A percentile compares a stretch with the other conserved stretches of the same genome.
Evolutionary conservation across 2,888 invertebrate genomes (phyloP).

Genomic region (Thelaira solivaga): DNA sequence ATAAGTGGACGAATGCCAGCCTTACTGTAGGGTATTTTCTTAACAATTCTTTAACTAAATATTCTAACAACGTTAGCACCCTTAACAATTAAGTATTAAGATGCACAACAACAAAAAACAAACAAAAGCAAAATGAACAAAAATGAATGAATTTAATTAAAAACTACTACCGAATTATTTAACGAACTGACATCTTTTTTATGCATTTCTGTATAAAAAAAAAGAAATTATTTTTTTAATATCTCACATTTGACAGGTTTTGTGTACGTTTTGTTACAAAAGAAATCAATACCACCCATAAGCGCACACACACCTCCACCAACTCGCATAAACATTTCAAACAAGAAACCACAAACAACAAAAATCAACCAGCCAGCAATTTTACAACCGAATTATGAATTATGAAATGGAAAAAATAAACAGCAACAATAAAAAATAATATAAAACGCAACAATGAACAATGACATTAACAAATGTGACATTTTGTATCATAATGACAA

Average conservation of each 20-base stretch:
- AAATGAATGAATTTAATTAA: slow-evolving; percentile 41
- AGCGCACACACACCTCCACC: slow-evolving; percentile 9
- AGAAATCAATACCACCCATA: slow-evolving; percentile 57
- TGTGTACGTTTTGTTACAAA: neutral
- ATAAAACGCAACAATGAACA: slow-evolving; percentile 14
- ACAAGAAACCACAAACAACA: neutral
- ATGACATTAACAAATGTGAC: slow-evolving; percentile 60
- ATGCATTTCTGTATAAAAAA: neutral
- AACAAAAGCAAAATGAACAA: slow-evolving; percentile 12
- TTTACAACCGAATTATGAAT: slow-evolving; percentile 27
- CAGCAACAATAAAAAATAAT: neutral
- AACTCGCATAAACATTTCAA: slow-evolving; percentile 1
- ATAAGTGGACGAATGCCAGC: too few species aligned
- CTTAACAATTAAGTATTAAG: too few species aligned
- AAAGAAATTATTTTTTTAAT: neutral
- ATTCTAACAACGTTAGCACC: slow-evolving; percentile 37
- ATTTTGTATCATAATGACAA: slow-evolving; percentile 63
- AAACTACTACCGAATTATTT: neutral
- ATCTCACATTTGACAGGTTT: slow-evolving; percentile 36
- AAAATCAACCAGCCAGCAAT: neutral
- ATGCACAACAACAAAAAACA: too few species aligned
- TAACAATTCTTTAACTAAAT: neutral
- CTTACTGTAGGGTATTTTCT: neutral
- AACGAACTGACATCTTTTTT: neutral
- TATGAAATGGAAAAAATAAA: neutral